These are phyloP conservation scores for Philantomba maxwellii DNA, from an alignment of 2,113 vertebrate species.

Conservation along the genomic window DNA sequence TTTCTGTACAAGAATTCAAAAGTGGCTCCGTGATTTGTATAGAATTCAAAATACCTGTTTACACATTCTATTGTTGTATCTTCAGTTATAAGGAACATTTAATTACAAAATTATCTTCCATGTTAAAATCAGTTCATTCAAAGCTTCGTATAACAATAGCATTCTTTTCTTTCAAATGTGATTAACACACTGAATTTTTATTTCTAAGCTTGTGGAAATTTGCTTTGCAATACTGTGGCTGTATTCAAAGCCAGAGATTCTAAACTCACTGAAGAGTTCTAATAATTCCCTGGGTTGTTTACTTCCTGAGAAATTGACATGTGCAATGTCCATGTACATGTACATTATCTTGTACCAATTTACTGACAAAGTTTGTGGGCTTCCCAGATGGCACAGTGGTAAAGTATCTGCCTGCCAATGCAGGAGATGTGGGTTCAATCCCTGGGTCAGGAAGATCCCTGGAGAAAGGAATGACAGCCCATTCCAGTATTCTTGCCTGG, in stretches of 20 bases:
- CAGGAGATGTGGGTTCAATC: neutral
- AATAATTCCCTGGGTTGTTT: neutral
- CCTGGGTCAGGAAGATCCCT: neutral
- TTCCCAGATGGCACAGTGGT: neutral
- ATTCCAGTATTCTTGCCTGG: neutral
- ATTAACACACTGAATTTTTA: neutral
- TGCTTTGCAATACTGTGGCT: neutral
- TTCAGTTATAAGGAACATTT: neutral
- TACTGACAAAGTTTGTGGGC: neutral
- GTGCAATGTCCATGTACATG: neutral
- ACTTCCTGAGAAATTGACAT: neutral
- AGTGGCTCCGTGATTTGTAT: neutral
- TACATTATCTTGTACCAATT: neutral
- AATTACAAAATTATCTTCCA: constrained; percentile 4
- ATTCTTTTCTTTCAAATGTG: neutral
- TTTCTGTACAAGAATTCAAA: neutral
- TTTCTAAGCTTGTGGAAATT: neutral
- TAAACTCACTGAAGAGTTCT: neutral
- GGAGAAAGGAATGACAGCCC: neutral
- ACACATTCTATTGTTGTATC: neutral
- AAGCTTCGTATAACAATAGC: neutral
- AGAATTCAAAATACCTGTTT: neutral
- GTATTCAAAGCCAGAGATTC: neutral
- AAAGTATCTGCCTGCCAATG: neutral
- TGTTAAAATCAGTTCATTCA: constrained; percentile 3